Base-by-base conservation (phyloP, 2,888 invertebrate genomes). In the Eupithecia subfuscata region DNA sequence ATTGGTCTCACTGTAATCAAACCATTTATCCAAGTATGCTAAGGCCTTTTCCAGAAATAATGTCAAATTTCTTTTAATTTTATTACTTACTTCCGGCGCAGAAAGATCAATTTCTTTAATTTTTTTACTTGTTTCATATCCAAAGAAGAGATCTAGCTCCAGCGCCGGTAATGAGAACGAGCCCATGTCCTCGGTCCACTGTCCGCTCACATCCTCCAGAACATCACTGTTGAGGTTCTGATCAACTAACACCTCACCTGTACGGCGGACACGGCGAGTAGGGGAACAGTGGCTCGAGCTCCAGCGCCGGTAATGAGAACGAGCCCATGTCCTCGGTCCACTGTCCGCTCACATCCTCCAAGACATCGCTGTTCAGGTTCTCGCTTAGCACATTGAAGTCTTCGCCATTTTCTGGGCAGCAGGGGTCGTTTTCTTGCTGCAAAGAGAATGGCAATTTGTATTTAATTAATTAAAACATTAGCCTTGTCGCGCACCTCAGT, bases 201-300 rank as follows among this genome's bases (percentile, higher is more conserved):
- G 94, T 84, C 95, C 96, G 72, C 87, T 92, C 82, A 95, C 95
- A 82, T 86, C 89, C 78, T 85, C 87, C 75, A 89, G 86, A 74
- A 88, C 92, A 79, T 92, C 93, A 85, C 94, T 89, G 9, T 67
- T 30, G 7, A 43, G 11, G 67, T 40, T n/a, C n/a, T 12, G 11
- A 22, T 56, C 22, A 22, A 40, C 40, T 67, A 52, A 40, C 40
- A 67, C 43, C 43, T 96, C 84, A 97, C 97, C 97, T 97, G 95
- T 97, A 97, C 76, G 96, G 96, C 76, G 97, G 96, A 88, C 97
- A 97, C 0, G 98, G 98, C 70, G 98, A 97, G 91, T 98, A 98
- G 4, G 98, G 97, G 85, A 98, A 98, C 73, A 98, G 96, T 76
- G 98, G 98, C 87, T 98, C 98, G 87, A 98, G 95, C 87, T 98